Base-by-base conservation (phyloP, 2,797 vertebrate genomes). In the Channa striata region DNA sequence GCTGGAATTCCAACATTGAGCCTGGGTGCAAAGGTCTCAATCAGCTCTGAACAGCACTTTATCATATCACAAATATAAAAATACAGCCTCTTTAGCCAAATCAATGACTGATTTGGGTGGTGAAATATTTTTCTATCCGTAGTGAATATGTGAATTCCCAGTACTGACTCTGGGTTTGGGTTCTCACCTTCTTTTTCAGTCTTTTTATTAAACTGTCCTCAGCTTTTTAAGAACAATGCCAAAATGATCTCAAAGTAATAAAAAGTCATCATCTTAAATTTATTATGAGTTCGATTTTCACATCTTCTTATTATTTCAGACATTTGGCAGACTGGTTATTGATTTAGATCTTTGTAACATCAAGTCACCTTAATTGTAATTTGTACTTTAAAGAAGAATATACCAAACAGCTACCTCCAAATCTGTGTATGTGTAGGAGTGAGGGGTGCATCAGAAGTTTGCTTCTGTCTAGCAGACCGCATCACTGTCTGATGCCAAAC, bases 401-500 rank as follows among this genome's bases (percentile, higher is more conserved):
- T 30, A 46, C 6, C 42, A 3, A 20, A 30, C 13, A n/a, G 33
- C 58, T 17, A 66, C 42, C 23, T n/a, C 9, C 37, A 62, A 11
- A 57, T 46, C 49, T 30, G 56, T 47, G 7, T 47, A 8, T 58
- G 34, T 33, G 53, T 20, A 23, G 17, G 50, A 36, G 21, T 68
- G 43, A 16, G 42, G 16, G 33, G 17, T 17, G 20, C 13, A 44
- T 14, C 8, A 8, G 8, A 44, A 44, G 50, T 19, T 36, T 62
- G 54, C 58, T 58, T 42, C 57, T 74, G 60, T 20, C 53, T 44
- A 62, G 40, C 10, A 54, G 50, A 70, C 67, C 69, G 57, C 59
- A 50, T 52, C 37, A 63, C 5, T 70, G 75, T 80, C 48, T 73
- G 30, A 10, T 48, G 59, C 78, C 76, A 83, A 77, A 48, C 64